A percentile compares a stretch with the other conserved stretches of the same genome.
phyloP scores from a whole-genome alignment of 2,113 vertebrate species.

The Alethe diademata region DNA sequence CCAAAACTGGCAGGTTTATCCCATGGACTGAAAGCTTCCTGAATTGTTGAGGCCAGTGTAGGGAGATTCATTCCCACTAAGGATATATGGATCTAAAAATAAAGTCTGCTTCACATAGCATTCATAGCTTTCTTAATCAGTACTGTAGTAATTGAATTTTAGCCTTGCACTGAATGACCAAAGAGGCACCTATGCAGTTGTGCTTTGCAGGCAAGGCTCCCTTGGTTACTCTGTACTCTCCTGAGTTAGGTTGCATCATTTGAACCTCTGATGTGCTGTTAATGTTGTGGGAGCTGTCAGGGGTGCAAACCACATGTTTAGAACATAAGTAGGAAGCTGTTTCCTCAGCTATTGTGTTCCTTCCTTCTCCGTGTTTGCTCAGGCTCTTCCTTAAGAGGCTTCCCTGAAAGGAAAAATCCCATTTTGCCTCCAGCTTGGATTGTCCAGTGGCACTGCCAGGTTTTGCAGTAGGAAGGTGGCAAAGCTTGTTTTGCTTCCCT shows the following conservation, averaged over 20 bases:
- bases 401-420: not conserved
- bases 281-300: not conserved
- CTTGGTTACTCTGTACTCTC: not conserved
- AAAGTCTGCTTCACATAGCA: constrained; percentile 18
- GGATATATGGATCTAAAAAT: constrained; percentile 35
- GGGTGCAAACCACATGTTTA: not conserved
- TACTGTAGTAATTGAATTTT: not conserved
- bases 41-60: not conserved
- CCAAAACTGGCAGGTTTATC: not conserved
- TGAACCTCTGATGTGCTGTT: not conserved
- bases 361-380: not conserved
- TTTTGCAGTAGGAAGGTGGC: not conserved
- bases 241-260: not conserved
- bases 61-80: not conserved
- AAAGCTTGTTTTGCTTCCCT: not conserved
- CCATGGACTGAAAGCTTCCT: not conserved
- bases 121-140: constrained; percentile 20
- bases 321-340: not conserved
- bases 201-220: not conserved
- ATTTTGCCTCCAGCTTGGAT: not conserved
- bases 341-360: not conserved
- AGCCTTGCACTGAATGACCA: not conserved
- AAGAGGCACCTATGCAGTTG: not conserved
- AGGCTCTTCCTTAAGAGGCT: not conserved
- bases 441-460: not conserved